Percentiles rank a stretch among this genome's conserved stretches.
Conservation (phyloP, 2,797 vertebrate genomes). For the Steatocranus sp. region DNA sequence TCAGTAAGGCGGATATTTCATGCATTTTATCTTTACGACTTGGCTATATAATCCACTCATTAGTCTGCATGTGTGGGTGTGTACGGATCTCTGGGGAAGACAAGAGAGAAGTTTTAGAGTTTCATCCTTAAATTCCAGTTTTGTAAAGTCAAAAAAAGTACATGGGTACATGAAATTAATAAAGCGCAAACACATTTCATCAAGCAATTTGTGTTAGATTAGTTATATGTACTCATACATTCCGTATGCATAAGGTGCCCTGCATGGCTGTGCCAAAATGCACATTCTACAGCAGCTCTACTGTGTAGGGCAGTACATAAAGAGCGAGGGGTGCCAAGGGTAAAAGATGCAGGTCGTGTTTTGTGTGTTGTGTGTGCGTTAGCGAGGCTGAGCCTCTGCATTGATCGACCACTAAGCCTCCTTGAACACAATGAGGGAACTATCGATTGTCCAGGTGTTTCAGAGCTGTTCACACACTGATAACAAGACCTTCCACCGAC, state of each 20-base stretch:
- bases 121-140: neutral
- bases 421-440: slow-evolving; percentile 68
- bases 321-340: slow-evolving; percentile 6
- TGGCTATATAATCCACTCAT: neutral
- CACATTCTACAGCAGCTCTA: neutral
- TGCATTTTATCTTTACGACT: neutral
- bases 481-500: slow-evolving; percentile 60
- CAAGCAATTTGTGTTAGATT: neutral
- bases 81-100: neutral
- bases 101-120: neutral
- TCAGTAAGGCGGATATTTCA: neutral
- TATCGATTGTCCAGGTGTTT: slow-evolving; percentile 68
- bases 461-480: slow-evolving; percentile 67
- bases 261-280: neutral
- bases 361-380: neutral
- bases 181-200: neutral
- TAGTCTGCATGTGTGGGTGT: neutral
- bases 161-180: neutral
- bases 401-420: slow-evolving; percentile 69
- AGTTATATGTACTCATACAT: neutral
- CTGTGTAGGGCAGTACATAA: slow-evolving; percentile 1
- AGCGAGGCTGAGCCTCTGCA: slow-evolving; percentile 12
- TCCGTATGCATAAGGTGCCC: neutral
- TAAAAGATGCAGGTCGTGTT: slow-evolving; percentile 31
- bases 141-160: neutral